phyloP scores from a whole-genome alignment of 2,888 invertebrate genomes.

The Orthosia gracilis region DNA sequence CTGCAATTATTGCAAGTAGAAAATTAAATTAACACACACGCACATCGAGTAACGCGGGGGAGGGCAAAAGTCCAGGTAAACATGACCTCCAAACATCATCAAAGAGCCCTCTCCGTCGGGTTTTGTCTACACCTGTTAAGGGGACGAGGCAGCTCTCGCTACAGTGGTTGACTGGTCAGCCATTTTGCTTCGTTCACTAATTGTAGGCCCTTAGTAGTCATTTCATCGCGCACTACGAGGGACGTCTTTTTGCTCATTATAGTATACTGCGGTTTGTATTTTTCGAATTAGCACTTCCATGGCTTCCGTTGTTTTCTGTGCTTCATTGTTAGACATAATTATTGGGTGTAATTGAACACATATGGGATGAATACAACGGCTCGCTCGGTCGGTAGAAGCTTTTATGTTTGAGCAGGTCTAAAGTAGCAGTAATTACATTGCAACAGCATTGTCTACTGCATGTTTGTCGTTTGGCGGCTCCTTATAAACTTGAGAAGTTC shows the following conservation, averaged over 20 bases:
- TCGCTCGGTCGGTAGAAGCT: constrained; percentile 40
- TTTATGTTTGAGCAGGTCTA: constrained; percentile 58
- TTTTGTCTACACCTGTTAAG: constrained; percentile 6
- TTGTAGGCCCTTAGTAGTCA: constrained; percentile 85
- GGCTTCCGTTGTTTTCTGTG: constrained; percentile 83
- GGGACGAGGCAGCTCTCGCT: constrained; percentile 47
- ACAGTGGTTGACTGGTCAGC: constrained; percentile 81
- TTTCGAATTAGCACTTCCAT: constrained; percentile 90
- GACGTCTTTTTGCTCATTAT: constrained; percentile 86
- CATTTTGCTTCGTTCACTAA: constrained; percentile 89
- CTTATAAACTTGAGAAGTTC: background rate
- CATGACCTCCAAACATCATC: constrained; percentile 67
- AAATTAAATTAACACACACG: constrained; percentile 91
- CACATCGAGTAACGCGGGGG: constrained; percentile 82
- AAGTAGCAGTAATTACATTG: constrained; percentile 45
- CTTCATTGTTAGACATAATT: constrained; percentile 84
- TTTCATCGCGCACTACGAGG: constrained; percentile 85
- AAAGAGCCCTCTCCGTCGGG: constrained; percentile 61
- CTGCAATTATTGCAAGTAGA: constrained; percentile 88
- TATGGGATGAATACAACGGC: constrained; percentile 66
- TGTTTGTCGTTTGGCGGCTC: constrained; percentile 1
- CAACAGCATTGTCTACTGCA: constrained; percentile 29
- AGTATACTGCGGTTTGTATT: constrained; percentile 85
- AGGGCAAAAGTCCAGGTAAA: constrained; percentile 77
- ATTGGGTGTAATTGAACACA: constrained; percentile 72